Percentiles rank a stretch among this genome's conserved stretches.
These are phyloP conservation scores for Agrilus biguttatus DNA, from an alignment of 2,888 invertebrate species.

Conservation along the genomic window DNA sequence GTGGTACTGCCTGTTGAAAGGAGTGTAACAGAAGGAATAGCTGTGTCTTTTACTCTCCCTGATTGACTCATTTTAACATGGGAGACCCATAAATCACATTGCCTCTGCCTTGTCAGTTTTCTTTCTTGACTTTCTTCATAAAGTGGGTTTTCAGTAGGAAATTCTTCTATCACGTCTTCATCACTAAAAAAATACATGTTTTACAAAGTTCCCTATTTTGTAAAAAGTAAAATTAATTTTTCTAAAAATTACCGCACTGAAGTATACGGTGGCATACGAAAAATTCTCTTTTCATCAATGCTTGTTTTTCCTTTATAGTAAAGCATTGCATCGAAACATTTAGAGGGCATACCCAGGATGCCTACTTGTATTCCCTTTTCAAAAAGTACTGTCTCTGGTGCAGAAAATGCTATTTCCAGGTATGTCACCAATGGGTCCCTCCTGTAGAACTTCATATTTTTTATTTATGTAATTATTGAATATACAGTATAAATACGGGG, in stretches of 20 bases:
- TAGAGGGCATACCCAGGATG: constrained; percentile 41
- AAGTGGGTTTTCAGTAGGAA: constrained; percentile 15
- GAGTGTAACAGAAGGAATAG: no score
- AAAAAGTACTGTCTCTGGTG: constrained; percentile 38
- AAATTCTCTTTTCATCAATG: not conserved
- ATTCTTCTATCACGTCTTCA: constrained; percentile 13
- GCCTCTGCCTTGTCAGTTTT: constrained; percentile 14
- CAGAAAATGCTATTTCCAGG: constrained; percentile 38
- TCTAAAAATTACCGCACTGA: no score
- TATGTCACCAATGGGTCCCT: constrained; percentile 33
- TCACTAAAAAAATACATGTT: constrained; percentile 13
- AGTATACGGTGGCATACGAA: no score
- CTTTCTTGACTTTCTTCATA: constrained; percentile 17
- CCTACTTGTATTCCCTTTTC: constrained; percentile 38
- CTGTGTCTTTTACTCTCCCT: constrained; percentile 2
- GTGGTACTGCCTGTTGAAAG: no score
- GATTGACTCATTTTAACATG: constrained; percentile 12
- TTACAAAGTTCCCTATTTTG: constrained; percentile 10
- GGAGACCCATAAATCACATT: constrained; percentile 21
- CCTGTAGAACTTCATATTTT: constrained; percentile 12
- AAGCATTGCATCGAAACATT: constrained; percentile 43
- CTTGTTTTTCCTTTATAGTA: constrained; percentile 21
- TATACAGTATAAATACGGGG: constrained; percentile 18
- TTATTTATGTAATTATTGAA: not conserved
- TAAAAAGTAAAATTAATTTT: constrained; percentile 5